phyloP scores from a whole-genome alignment of 2,113 vertebrate genomes.

The Sebastes schlegelii region DNA sequence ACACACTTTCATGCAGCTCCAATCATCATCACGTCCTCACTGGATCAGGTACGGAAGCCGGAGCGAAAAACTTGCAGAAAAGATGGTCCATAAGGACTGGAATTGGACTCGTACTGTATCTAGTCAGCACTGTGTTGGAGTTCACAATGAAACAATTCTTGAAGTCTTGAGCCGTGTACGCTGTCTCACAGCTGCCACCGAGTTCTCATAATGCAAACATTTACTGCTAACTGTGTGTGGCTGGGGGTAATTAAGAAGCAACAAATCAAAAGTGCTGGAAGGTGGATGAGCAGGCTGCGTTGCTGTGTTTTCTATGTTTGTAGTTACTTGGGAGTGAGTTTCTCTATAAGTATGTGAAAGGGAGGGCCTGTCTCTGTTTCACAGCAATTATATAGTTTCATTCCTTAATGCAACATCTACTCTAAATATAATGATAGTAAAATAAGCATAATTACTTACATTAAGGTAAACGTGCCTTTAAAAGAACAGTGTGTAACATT shows the following conservation, averaged over 20 bases:
- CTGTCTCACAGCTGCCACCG: constrained; percentile 40
- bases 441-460: constrained; percentile 6
- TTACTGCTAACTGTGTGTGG: constrained; percentile 2
- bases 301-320: constrained; percentile 32
- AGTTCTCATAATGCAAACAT: constrained; percentile 2
- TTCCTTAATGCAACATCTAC: constrained; percentile 21
- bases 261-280: constrained; percentile 53
- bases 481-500: no score
- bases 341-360: constrained; percentile 17
- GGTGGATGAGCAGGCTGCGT: constrained; percentile 24
- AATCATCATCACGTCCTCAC: not conserved
- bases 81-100: not conserved
- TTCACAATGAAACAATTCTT: constrained; percentile 22
- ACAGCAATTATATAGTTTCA: not conserved
- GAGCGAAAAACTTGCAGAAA: not conserved
- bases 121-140: constrained; percentile 24
- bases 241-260: constrained; percentile 62
- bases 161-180: constrained; percentile 22
- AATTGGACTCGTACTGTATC: constrained; percentile 15
- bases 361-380: constrained; percentile 1
- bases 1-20: constrained; percentile 16
- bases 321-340: constrained; percentile 24
- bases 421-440: constrained; percentile 8
- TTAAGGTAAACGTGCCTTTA: not conserved
- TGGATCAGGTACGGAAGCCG: not conserved